Percentiles rank a stretch among this genome's conserved stretches.
Evolutionary conservation across 2,888 invertebrate genomes (phyloP).

Genomic region (Schizotus pectinicornis): DNA sequence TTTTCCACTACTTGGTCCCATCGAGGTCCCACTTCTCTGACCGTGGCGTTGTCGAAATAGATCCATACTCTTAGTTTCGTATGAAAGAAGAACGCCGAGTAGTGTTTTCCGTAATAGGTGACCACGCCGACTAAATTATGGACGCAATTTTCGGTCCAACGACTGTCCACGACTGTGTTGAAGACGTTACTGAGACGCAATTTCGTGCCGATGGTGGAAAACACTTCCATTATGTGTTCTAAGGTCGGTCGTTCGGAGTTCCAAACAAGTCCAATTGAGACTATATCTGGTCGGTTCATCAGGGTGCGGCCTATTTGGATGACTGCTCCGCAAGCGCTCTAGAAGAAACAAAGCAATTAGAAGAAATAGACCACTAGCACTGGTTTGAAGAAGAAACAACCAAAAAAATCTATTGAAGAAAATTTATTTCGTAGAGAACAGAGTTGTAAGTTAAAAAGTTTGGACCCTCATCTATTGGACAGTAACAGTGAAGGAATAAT

Average conservation of each 20-base stretch:
- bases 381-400: no score
- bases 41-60: slow-evolving; percentile 95
- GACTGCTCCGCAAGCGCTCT: slow-evolving; percentile 93
- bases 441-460: no score
- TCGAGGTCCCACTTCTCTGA: slow-evolving; percentile 90
- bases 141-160: slow-evolving; percentile 80
- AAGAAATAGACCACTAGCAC: neutral
- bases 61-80: slow-evolving; percentile 93
- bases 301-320: slow-evolving; percentile 90
- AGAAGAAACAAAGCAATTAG: slow-evolving; percentile 48
- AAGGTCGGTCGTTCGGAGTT: slow-evolving; percentile 91
- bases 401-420: neutral
- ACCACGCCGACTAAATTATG: slow-evolving; percentile 93
- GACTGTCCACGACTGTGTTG: slow-evolving; percentile 84
- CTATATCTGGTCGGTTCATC: slow-evolving; percentile 93
- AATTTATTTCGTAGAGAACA: neutral
- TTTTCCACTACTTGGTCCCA: slow-evolving; percentile 97
- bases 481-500: no score
- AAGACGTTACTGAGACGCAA: slow-evolving; percentile 87
- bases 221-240: slow-evolving; percentile 91
- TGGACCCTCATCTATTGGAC: no score
- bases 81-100: slow-evolving; percentile 96
- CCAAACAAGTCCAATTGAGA: slow-evolving; percentile 95
- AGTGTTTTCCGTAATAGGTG: slow-evolving; percentile 96
- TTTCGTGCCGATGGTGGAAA: slow-evolving; percentile 85